Evolutionary conservation across 2,113 vertebrate species (phyloP), one percentile per base, ranked within the genome.

Genomic region (Ageneiosus marmoratus): DNA sequence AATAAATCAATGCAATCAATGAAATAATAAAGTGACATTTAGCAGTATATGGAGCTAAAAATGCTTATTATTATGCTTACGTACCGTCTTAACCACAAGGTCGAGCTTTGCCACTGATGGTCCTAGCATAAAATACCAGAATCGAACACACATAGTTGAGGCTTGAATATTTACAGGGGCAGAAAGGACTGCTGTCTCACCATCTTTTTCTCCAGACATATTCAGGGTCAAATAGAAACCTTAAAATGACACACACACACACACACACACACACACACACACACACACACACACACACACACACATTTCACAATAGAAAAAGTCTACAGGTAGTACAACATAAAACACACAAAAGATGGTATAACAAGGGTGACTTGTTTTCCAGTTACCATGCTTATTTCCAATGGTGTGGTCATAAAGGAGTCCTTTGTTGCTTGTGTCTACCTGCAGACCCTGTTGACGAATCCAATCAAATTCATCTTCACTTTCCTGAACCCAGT

Each of bases 51-150:
- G 37, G 12, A 69, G 32, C 12, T 8, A 50, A n/a, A 34, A 44
- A 55, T 15, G 22, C 5, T 53, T 11, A n/a, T 77, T 37, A n/a
- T n/a, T n/a, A n/a, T n/a, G n/a, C 2, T 13, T 46, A 86, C 84
- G 24, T 89, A 94, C 93, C 1, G 67, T 91, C 53, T 91, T 56
- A 83, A 93, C 63, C 18, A 91, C 74, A 76, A 95, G 89, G 78
- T 94, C 88, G 79, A 95, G 82, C 53, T 60, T 85, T 80, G 91
- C 91, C 41, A 95, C 89, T 29, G 91, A 92, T 34, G 93, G 85
- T 27, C 94, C 94, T 0, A 89, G 86, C 92, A 94, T 94, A 87
- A 90, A 91, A 82, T 91, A 93, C 94, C 94, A 95, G 89, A 95
- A 94, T 62, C 83, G 88, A 70, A 95, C 84, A 86, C 94, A 95